These are phyloP conservation scores for Temnothorax curvispinosus DNA, from an alignment of 1,140 invertebrate species.

Conservation along the genomic window DNA sequence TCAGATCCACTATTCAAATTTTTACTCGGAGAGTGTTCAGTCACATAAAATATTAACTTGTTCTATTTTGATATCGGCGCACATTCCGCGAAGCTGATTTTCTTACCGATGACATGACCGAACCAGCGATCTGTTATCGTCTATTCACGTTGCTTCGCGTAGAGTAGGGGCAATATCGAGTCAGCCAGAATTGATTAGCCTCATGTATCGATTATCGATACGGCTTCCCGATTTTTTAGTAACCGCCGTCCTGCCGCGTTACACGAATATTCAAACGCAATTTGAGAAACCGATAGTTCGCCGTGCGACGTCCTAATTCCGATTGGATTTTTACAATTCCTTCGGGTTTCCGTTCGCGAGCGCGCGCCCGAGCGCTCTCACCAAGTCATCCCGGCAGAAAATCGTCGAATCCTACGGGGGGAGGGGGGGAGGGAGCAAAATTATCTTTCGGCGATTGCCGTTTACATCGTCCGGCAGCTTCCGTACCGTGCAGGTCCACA, in stretches of 20 bases:
- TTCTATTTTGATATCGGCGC: constrained; percentile 51
- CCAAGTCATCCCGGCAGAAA: constrained; percentile 48
- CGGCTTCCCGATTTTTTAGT: constrained; percentile 51
- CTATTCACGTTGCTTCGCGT: constrained; percentile 28
- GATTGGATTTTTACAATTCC: constrained; percentile 59
- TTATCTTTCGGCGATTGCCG: constrained; percentile 75
- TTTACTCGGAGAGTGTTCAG: constrained; percentile 25
- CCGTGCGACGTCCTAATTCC: constrained; percentile 46
- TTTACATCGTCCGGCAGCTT: constrained; percentile 68
- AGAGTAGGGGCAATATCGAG: constrained; percentile 40
- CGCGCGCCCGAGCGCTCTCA: constrained; percentile 3
- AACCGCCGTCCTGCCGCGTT: constrained; percentile 44
- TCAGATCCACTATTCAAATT: constrained; percentile 48
- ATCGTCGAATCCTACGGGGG: constrained; percentile 63
- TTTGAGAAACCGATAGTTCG: constrained; percentile 53
- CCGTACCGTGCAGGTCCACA: constrained; percentile 62
- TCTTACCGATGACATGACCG: constrained; percentile 36
- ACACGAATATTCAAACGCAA: constrained; percentile 57
- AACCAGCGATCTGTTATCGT: constrained; percentile 36
- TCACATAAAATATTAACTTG: constrained; percentile 23
- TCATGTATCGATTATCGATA: constrained; percentile 55
- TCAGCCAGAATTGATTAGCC: constrained; percentile 53
- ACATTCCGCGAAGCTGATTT: constrained; percentile 38
- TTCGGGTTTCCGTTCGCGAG: constrained; percentile 24
- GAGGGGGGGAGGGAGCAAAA: constrained; percentile 46